Evolutionary conservation across 1,140 invertebrate genomes (phyloP).

Genomic region (Drosophila asahinai): DNA sequence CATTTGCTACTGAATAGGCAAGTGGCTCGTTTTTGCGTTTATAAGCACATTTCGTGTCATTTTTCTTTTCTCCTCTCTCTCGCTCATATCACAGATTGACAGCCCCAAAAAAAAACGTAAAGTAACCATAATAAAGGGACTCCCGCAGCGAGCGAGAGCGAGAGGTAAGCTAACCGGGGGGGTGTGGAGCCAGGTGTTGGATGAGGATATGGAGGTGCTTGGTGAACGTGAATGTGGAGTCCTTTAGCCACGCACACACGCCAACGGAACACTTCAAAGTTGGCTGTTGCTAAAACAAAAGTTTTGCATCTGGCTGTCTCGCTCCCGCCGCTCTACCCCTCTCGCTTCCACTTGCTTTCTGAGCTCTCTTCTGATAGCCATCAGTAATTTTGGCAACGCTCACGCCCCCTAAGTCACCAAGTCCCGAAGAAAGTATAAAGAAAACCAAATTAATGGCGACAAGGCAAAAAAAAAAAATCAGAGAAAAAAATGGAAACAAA

Average conservation of each 20-base stretch:
- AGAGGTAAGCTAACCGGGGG: neutral
- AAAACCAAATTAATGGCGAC: constrained; percentile 54
- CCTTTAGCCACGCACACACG: constrained; percentile 67
- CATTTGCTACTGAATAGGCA: constrained; percentile 70
- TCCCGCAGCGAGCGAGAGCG: constrained; percentile 27
- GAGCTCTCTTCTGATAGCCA: constrained; percentile 73
- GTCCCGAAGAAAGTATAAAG: constrained; percentile 36
- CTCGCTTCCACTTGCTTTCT: neutral
- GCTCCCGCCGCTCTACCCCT: constrained; percentile 6
- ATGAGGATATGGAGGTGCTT: constrained; percentile 21
- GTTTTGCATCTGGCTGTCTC: constrained; percentile 66
- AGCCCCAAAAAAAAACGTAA: constrained; percentile 36
- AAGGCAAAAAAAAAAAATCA: constrained; percentile 8
- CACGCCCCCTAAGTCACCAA: constrained; percentile 53
- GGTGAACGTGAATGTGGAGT: constrained; percentile 28
- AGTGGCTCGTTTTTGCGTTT: constrained; percentile 66
- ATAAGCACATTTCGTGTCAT: constrained; percentile 82
- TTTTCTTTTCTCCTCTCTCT: constrained; percentile 49
- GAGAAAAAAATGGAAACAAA: neutral
- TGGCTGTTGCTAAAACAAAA: constrained; percentile 81
- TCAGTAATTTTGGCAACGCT: constrained; percentile 70
- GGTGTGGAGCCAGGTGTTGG: constrained; percentile 24
- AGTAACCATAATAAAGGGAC: constrained; percentile 17
- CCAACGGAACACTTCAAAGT: constrained; percentile 67
- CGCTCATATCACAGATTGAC: constrained; percentile 78